Evolutionary conservation across 2,797 vertebrate genomes (phyloP).

Genomic region (Galago senegalensis): DNA sequence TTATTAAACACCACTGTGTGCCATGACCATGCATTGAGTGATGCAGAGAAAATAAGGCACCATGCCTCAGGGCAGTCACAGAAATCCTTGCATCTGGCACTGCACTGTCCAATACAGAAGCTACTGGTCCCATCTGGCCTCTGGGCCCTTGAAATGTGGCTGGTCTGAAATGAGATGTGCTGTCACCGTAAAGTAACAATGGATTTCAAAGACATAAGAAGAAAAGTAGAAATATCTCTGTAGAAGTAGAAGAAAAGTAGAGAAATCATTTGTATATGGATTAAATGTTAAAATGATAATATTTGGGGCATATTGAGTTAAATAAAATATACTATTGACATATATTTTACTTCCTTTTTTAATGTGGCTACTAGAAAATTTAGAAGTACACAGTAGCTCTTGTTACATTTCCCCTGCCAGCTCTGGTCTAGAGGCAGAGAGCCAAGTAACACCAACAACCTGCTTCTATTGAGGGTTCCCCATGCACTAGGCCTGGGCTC

Average conservation of each 20-base stretch:
- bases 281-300: neutral
- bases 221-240: constrained; percentile 21
- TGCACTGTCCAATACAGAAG: neutral
- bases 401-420: neutral
- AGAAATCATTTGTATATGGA: constrained; percentile 26
- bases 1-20: neutral
- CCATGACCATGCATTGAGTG: neutral
- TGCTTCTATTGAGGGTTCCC: neutral
- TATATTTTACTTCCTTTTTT: neutral
- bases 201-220: neutral
- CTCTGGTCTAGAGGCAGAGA: too few relatives aligned
- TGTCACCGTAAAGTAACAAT: neutral
- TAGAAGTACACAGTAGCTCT: neutral
- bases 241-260: neutral
- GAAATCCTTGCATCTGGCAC: neutral
- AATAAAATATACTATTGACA: constrained; percentile 35
- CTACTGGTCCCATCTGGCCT: neutral
- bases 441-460: neutral
- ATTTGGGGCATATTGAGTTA: neutral
- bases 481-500: neutral
- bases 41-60: neutral
- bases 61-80: neutral
- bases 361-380: neutral
- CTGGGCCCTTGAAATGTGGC: neutral
- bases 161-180: neutral